Base-by-base conservation (phyloP, 1,140 invertebrate species). In the Drosophila pallidifrons region DNA sequence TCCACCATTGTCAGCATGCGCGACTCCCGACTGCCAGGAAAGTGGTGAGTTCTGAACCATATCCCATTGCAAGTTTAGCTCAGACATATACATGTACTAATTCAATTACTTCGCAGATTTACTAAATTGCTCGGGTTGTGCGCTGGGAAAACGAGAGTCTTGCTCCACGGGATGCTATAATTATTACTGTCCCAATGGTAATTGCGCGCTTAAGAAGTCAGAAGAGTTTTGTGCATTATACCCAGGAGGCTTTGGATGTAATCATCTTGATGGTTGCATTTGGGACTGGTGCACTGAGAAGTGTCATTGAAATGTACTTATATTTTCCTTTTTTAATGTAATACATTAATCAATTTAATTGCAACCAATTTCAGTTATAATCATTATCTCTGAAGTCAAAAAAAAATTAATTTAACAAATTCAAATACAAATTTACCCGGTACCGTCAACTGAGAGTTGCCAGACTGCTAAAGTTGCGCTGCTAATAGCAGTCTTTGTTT, bases 111-210 rank as follows among this genome's bases (percentile, higher is more conserved):
- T 5, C 2, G 7, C 20, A 88, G 88, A 81, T 20, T 20, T 59
- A n/a, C 55, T 91, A 2, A 74, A 91, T 25, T 91, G 89, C 16
- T 91, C 89, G 3, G 89, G 89, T 1, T 91, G 89, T 67, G 70
- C 64, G 5, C 46, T 66, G 11, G 64, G 81, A 15, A 45, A 58
- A 5, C 63, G 75, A 1, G 77, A 89, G 30, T 69, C 55, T 5
- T 91, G 89, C 38, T 89, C 89, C 0, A 8, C 41, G 0, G 58
- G 58, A 2, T 91, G 89, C 60, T 91, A 82, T 10, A 77, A 57
- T 11, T 91, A 91, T 38, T 79, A 52, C 20, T 91, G 89, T 47
- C 89, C 79, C 16, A 66, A 51, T 6, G 71, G 61, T 6, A 30
- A 5, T 10, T 91, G 89, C 20, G 10, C 72, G 5, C 81, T 74